Evolutionary conservation across 2,113 vertebrate genomes (phyloP), one percentile per base, ranked within the genome.

Genomic region (Tenrec ecaudatus): DNA sequence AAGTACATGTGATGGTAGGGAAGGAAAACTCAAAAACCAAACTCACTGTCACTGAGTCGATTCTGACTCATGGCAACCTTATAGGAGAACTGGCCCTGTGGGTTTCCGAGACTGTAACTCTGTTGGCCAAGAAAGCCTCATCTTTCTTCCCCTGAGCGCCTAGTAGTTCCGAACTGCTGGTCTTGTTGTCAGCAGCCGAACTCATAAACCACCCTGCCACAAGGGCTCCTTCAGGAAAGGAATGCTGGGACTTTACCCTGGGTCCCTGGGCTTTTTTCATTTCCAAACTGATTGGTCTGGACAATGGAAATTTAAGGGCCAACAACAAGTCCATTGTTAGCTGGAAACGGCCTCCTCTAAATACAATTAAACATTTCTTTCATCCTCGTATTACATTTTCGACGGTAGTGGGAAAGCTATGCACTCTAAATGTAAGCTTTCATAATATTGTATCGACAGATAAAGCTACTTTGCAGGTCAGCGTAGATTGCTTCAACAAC

Each of bases 321-420:
- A 96, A 98, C 96, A 98, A 97, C 93, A 97, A 96, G 97, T 94
- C 93, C 96, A 94, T 91, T 97, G 96, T 96, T 91, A 87, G 57
- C 92, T 79, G 75, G 96, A 97, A 96, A 16, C 19, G 71, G 94
- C 88, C 93, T 85, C 94, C 87, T 97, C 92, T 97, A 96, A 97
- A 96, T 86, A 95, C 94, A 96, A 91, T 86, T 96, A 97, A 96
- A 88, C 95, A 94, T 94, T 97, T 94, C 97, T 86, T 64, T 95
- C 97, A 96, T 97, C 93, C 94, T 94, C 92, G 85, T 9, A 6
- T 94, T 96, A 97, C 92, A 88, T 84, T 97, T 92, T 95, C 96
- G 90, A 85, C 76, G 96, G 47, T 87, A 38, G 43, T 29, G 89
- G 6, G 38, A 97, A 91, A 97, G 90, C 14, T 0, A 62, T 58